These are phyloP conservation scores for Nematolebias whitei DNA, from an alignment of 2,113 vertebrate genomes.

Conservation along the genomic window DNA sequence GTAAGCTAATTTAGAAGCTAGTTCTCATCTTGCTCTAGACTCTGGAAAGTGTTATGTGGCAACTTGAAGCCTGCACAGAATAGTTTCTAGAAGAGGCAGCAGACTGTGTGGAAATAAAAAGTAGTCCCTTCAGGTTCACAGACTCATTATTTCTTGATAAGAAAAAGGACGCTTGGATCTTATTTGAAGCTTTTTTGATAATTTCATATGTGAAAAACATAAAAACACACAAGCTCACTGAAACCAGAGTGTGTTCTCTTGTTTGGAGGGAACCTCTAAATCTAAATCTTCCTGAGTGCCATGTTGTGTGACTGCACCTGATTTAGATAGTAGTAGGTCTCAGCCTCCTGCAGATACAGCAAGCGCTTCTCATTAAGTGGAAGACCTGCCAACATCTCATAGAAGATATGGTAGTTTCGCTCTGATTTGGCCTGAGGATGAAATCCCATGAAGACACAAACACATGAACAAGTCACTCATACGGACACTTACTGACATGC, in stretches of 20 bases:
- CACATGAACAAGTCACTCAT: conserved; percentile 1
- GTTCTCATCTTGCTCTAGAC: not conserved
- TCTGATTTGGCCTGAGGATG: conserved; percentile 90
- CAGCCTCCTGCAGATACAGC: conserved; percentile 92
- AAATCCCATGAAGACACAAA: conserved; percentile 32
- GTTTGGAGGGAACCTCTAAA: not conserved
- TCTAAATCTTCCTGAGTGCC: not conserved
- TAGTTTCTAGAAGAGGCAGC: not conserved
- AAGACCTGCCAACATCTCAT: conserved; percentile 94
- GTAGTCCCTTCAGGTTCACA: not conserved
- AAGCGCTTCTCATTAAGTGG: conserved; percentile 83
- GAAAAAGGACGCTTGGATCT: not conserved
- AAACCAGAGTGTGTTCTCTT: not conserved
- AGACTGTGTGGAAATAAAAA: not conserved
- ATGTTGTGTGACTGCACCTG: conserved; percentile 71
- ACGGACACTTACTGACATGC: conserved; percentile 3
- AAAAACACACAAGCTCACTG: not conserved
- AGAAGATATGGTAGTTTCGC: conserved; percentile 98
- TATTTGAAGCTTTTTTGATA: not conserved
- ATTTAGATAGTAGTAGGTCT: conserved; percentile 97
- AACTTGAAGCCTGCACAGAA: not conserved
- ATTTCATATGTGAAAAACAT: not conserved
- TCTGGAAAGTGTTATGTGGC: not conserved
- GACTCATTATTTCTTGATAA: not conserved
- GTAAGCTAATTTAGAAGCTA: not conserved